Base-by-base conservation (phyloP, 2,888 invertebrate genomes). In the Dynastes tityus region DNA sequence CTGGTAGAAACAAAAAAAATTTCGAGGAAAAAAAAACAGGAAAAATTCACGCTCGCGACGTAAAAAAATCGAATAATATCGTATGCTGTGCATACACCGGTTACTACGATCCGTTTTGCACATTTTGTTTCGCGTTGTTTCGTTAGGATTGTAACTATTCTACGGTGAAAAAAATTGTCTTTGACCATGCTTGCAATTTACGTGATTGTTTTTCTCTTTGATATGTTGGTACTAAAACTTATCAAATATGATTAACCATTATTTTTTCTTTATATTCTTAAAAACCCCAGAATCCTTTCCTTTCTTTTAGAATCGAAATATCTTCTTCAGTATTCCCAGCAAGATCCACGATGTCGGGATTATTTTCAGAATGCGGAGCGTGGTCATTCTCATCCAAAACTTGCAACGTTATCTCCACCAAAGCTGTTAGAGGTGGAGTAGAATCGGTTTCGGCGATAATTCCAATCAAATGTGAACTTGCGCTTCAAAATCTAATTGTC, bases 361-460 rank as follows among this genome's bases (percentile, higher is more conserved):
- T 93, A 85, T 95, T 95, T 88, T 97, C 96, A 88, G 98, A 97
- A 82, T 91, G 90, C 0, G 98, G 98, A 73, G 93, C 92, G 88
- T 97, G 96, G 88, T 98, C 97, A 88, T 98, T 98, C 82, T 95
- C 95, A 88, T 98, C 98, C 81, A 95, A 91, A 79, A 98, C 94
- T 89, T 95, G 94, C 77, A 98, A 90, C 4, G 92, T 91, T 79
- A 97, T 93, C 88, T 93, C 92, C 22, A 93, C 91, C 83, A 95
- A 90, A 9, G 93, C 92, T 27, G 93, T 94, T 45, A 95, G 87
- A 1, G 95, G 91, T 13, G 95, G 95, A 82, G 93, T 94, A 9
- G 93, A 92, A 82, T 92, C 91, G 0, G 94, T 95, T 86, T 95
- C 92, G 0, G 94, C 95, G 45, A 93, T 88, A 8, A 94, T 90